Evolutionary conservation across 2,888 invertebrate genomes (phyloP), one percentile per base, ranked within the genome.

Genomic region (Eupithecia subfuscata): DNA sequence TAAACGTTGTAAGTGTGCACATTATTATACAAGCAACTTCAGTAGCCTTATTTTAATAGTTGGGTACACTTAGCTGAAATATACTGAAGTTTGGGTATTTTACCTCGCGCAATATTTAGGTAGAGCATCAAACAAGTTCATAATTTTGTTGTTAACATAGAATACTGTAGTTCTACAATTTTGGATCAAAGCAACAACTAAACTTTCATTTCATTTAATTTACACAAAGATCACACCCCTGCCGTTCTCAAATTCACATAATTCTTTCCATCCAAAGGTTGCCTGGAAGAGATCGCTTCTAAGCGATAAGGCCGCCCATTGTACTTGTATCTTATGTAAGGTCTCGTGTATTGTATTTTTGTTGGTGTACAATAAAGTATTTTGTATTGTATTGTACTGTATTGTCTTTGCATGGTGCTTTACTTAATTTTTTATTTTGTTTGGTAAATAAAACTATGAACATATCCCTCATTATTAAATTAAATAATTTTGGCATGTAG

Each of bases 1-100:
- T 74, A 78, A 74, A 64, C 75, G 75, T 69, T 71, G 60, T 75
- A 73, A 75, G 73, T 70, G 71, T 45, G 56, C 71, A 69, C 75
- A 75, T 75, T 71, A 78, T 71, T 75, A 78, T 73, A 73, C 70
- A 71, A 65, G 65, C 34, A 64, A 64, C 8, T 73, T 69, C 48
- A 34, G 22, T n/a, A 67, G 52, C 48, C 63, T 74, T 25, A 76
- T 74, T 74, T 77, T 74, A 71, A 71, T 77, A 77, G 74, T 71
- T 67, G 56, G 52, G 73, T 40, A 71, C 63, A 68, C 65, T 70
- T 73, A 52, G 71, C 56, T 73, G 22, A 48, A 16, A 56, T 72
- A 34, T 75, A 70, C 52, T 75, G 18, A 70, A 70, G 43, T 70
- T 65, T 43, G 25, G 40, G 69, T 63, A 56, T 22, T 22, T 56